Evolutionary conservation across 2,797 vertebrate species (phyloP), one percentile per base, ranked within the genome.

Genomic region (Anniella stebbinsi): DNA sequence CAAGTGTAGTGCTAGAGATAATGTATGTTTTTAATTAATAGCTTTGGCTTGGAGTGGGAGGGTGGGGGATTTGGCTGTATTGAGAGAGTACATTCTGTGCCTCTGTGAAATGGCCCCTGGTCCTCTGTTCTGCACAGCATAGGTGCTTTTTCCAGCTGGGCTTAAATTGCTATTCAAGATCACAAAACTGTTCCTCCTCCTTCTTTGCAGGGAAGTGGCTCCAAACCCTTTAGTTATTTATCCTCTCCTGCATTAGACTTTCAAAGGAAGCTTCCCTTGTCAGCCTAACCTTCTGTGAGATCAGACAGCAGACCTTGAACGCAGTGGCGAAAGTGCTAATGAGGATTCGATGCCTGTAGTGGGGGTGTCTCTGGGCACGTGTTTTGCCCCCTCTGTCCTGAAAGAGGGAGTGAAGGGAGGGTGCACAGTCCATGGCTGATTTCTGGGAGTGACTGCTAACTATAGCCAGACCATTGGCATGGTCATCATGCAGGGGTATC

Each of bases 191-290:
- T 87, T 93, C 84, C 67, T 69, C 0, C 13, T 23, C 33, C 11
- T 38, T 66, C 57, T 54, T 3, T 18, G 33, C 21, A 60, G 4
- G 9, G 72, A 78, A 69, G n/a, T 0, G 0, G 70, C 67, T 92
- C 77, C 45, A 83, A 80, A 4, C 41, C 21, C 85, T 89, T 95
- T 89, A 84, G 93, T 95, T 92, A 87, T 85, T 91, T 92, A 84
- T 92, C 36, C 89, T 90, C 90, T 75, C 70, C 12, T 91, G 70
- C 73, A 9, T 45, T 7, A 2, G 30, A 36, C 38, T 86, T 95
- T 89, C 54, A 87, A 84, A 87, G 72, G 30, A 63, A 36, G 33
- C 0, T 28, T 78, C 82, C 54, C 54, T 88, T 88, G 66, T 57
- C 63, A 84, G 88, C 87, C 67, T 12, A 3, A n/a, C 67, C 89